Conservation (phyloP, 2,797 vertebrate species). For the Coilia nasus region DNA sequence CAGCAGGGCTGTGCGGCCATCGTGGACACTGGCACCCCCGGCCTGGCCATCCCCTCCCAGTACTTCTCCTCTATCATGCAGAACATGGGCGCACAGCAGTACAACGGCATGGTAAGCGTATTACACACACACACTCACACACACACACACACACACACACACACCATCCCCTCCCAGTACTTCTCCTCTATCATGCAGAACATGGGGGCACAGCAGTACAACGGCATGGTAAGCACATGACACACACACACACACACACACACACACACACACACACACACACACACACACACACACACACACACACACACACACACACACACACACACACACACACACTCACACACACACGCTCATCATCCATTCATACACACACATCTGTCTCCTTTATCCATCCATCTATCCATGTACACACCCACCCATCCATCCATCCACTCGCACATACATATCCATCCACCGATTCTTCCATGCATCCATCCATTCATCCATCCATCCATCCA, state of each 20-base stretch:
- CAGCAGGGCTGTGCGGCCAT: conserved; percentile 77
- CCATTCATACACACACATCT: background rate
- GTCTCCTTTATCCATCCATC: no score
- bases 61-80: conserved; percentile 64
- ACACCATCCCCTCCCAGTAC: conserved; percentile 63
- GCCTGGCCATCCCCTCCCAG: conserved; percentile 70
- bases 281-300: background rate
- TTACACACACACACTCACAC: background rate
- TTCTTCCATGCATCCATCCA: background rate
- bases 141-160: background rate
- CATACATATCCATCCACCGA: background rate
- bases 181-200: conserved; percentile 62
- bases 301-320: conserved; percentile 35
- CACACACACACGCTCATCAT: background rate
- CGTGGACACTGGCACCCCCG: conserved; percentile 79
- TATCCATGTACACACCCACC: no score
- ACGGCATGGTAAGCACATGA: background rate
- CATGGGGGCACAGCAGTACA: conserved; percentile 64
- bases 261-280: background rate
- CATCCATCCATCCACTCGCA: background rate
- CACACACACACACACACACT: background rate
- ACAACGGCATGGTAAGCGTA: background rate
- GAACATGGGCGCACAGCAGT: conserved; percentile 65
- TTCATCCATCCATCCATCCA: background rate
- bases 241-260: background rate